phyloP scores from a whole-genome alignment of 2,797 vertebrate genomes.

The Lateolabrax maculatus region DNA sequence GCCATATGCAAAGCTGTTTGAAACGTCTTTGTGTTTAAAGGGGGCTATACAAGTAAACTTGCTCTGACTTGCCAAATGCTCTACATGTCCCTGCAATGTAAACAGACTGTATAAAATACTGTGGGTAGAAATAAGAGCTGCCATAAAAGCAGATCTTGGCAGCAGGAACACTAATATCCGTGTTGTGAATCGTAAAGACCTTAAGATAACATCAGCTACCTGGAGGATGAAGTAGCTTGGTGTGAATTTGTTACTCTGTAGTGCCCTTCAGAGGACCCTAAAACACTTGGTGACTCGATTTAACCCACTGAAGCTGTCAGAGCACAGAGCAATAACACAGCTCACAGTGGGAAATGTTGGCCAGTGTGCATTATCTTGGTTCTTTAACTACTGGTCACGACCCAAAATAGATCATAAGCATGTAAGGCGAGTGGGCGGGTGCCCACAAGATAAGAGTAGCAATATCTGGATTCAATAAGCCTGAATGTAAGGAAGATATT shows the following conservation, averaged over 20 bases:
- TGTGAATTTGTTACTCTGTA: slow-evolving; percentile 45
- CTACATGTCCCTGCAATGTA: slow-evolving; percentile 35
- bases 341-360: slow-evolving; percentile 18
- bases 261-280: slow-evolving; percentile 59
- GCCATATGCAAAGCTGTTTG: slow-evolving; percentile 32
- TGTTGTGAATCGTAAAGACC: slow-evolving; percentile 51
- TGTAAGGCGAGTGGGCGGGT: slow-evolving; percentile 12
- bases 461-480: slow-evolving; percentile 50
- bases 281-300: slow-evolving; percentile 46
- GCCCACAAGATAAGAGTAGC: slow-evolving; percentile 41
- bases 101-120: slow-evolving; percentile 48
- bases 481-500: slow-evolving; percentile 36
- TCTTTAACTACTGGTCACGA: slow-evolving; percentile 53
- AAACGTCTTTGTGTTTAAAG: slow-evolving; percentile 34
- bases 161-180: slow-evolving; percentile 49
- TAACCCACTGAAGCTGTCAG: slow-evolving; percentile 45
- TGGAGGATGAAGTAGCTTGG: slow-evolving; percentile 34
- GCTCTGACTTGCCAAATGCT: slow-evolving; percentile 33
- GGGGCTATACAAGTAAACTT: slow-evolving; percentile 38
- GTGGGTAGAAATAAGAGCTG: slow-evolving; percentile 53
- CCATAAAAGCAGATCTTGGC: slow-evolving; percentile 59
- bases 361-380: slow-evolving; percentile 33
- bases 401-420: slow-evolving; percentile 47
- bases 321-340: slow-evolving; percentile 41
- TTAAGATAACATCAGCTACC: slow-evolving; percentile 58